Percentiles rank a stretch among this genome's conserved stretches.
Conservation (phyloP, 2,113 vertebrate species). For the Casuarius casuarius region DNA sequence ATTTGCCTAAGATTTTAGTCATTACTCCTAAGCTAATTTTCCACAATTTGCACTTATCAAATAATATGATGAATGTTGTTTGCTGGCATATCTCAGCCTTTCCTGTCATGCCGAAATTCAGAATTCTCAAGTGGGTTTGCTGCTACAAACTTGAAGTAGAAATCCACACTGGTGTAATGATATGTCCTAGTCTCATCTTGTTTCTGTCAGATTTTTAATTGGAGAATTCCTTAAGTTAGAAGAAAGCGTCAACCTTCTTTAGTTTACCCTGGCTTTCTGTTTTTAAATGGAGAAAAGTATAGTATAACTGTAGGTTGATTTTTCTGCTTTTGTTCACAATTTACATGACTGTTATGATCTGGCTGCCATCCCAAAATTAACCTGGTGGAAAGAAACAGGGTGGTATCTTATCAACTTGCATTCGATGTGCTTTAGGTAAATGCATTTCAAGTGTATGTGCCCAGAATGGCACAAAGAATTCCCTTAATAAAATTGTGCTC, state of each 20-base stretch:
- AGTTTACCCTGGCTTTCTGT: not conserved
- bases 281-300: not conserved
- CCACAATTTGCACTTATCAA: not conserved
- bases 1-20: not conserved
- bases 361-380: not conserved
- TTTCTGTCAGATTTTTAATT: not conserved
- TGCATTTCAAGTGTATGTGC: accelerated
- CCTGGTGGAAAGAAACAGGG: not conserved
- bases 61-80: not conserved
- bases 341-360: not conserved
- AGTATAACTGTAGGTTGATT: not conserved
- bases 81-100: not conserved
- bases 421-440: not conserved
- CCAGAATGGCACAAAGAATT: not conserved
- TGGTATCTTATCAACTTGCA: not conserved
- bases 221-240: not conserved
- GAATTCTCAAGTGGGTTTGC: not conserved
- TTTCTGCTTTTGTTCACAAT: not conserved
- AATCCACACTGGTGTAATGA: accelerated
- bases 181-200: not conserved
- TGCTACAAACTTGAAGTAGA: not conserved
- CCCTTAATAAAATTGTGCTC: not conserved
- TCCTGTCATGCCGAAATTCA: not conserved
- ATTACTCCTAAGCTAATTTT: not conserved
- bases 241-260: not conserved